Evolutionary conservation across 2,113 vertebrate species (phyloP).

Genomic region (Phaetusa simplex): DNA sequence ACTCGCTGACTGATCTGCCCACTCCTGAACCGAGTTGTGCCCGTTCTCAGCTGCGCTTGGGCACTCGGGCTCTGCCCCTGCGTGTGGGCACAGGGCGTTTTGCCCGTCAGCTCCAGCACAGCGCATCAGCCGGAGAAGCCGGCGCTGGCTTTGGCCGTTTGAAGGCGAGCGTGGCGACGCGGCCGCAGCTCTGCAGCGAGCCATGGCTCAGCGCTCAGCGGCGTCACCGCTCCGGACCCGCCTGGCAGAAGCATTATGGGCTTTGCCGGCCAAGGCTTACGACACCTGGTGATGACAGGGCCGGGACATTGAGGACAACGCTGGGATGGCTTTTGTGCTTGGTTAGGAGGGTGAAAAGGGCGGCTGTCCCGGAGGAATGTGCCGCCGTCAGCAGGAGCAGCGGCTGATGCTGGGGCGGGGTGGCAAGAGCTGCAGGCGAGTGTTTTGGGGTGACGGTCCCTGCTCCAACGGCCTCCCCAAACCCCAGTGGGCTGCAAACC

Average conservation of each 20-base stretch:
- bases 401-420: background rate
- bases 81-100: fast-evolving
- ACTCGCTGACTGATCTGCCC: fast-evolving
- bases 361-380: background rate
- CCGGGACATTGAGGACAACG: background rate
- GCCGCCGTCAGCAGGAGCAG: constrained; percentile 43
- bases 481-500: background rate
- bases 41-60: fast-evolving
- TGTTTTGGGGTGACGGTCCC: background rate
- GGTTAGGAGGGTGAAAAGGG: background rate
- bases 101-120: background rate
- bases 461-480: fast-evolving
- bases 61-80: background rate
- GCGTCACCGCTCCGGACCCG: background rate
- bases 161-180: background rate
- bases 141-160: background rate
- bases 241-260: background rate
- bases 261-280: background rate
- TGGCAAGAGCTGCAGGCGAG: background rate
- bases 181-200: background rate
- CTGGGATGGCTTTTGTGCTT: background rate
- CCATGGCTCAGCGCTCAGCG: background rate
- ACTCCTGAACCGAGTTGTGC: fast-evolving
- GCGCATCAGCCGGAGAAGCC: fast-evolving
- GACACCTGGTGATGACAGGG: background rate